Base-by-base conservation (phyloP, 2,888 invertebrate genomes). In the Torymus aiolomorphi region DNA sequence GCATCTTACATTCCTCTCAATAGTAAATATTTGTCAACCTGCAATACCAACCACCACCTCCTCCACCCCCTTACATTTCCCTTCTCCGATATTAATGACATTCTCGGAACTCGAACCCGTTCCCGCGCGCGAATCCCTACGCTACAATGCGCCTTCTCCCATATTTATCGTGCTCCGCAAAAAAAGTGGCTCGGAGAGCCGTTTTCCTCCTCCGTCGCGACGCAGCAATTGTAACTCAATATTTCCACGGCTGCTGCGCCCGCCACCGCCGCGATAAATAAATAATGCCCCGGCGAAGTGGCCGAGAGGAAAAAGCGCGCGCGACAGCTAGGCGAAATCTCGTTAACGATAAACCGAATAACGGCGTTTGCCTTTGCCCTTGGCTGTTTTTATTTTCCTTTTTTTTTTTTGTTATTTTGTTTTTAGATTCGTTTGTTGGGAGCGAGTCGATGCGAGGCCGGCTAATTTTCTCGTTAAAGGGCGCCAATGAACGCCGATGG, bases 341-440 rank as follows among this genome's bases (percentile, higher is more conserved):
- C 78, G 67, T 78, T 78, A 78, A 66, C 67, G 72, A 61, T 54
- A 54, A 66, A 72, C 31, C 66, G 66, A 5, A 31, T 61, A 66
- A 72, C 42, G 49, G 49, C 20, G 67, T 73, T 78, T 78, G 49
- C 61, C 24, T 24, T 49, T 57, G 63, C 11, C 12, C 20, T 8
- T 10, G 31, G 1, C 51, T 11, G 2, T 16, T 5, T 67, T 12
- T 56, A 20, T 13, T 16, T 52, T 69, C 2, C 31, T n/a, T 14
- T 76, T 76, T 49, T 76, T 69, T 12, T 1, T 16, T 49, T 18
- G 18, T 61, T n/a, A n/a, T 20, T 16, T 59, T 13, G 10, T 24
- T 52, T 54, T 65, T 65, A n/a, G 24, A n/a, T 14, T 51, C 18
- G 16, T 10, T 67, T 56, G 31, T 18, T 54, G 16, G 2, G 56